These are phyloP conservation scores for Drosophila auraria DNA, from an alignment of 1,140 invertebrate genomes.

Conservation along the genomic window DNA sequence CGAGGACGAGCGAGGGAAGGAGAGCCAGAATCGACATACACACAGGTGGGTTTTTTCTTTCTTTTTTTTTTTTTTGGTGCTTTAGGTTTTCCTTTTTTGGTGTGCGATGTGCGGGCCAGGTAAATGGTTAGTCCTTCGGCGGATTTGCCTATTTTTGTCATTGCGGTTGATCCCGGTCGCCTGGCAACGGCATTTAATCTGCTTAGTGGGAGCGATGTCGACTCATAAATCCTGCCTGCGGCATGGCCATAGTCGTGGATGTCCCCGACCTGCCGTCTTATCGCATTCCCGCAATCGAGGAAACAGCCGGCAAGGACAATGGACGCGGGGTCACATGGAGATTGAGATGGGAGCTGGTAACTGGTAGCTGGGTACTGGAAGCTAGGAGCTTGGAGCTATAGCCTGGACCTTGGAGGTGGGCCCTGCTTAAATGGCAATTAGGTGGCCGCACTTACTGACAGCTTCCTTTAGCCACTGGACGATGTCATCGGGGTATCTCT, in stretches of 20 bases:
- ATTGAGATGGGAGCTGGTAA: neutral
- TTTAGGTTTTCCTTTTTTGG: neutral
- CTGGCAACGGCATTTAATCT: conserved; percentile 75
- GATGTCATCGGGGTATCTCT: conserved; percentile 29
- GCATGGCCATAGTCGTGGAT: conserved; percentile 37
- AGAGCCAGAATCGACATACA: neutral
- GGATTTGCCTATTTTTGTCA: conserved; percentile 72
- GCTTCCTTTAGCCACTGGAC: conserved; percentile 26
- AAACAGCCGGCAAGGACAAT: conserved; percentile 14
- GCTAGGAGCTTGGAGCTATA: neutral
- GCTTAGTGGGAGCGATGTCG: conserved; percentile 55
- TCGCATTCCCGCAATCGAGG: conserved; percentile 37
- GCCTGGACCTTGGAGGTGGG: conserved; percentile 5
- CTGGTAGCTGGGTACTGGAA: neutral
- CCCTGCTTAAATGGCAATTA: conserved; percentile 54
- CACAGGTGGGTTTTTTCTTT: neutral
- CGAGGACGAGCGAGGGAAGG: neutral
- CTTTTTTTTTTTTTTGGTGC: no score
- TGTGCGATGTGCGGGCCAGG: neutral
- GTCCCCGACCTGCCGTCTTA: conserved; percentile 47
- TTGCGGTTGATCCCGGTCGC: conserved; percentile 69
- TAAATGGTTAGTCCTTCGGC: conserved; percentile 34
- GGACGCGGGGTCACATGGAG: conserved; percentile 9
- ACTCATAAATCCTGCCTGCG: conserved; percentile 51
- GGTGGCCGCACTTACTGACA: conserved; percentile 38